Percentiles rank a stretch among this genome's conserved stretches.
Conservation (phyloP, 2,888 invertebrate species). For the Rhingia campestris region DNA sequence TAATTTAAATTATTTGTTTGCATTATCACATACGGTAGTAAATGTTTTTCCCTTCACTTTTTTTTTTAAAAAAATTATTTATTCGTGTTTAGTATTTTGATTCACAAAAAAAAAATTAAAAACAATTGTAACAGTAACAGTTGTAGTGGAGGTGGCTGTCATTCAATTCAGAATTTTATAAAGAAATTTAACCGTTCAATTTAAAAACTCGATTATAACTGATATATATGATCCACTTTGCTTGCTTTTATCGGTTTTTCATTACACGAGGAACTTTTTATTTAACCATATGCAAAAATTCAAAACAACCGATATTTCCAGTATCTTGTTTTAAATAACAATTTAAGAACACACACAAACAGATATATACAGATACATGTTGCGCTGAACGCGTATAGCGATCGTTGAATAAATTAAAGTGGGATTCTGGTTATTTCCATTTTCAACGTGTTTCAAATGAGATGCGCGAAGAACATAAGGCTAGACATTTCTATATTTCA, state of each 20-base stretch:
- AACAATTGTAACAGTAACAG: slow-evolving; percentile 62
- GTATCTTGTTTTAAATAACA: slow-evolving; percentile 67
- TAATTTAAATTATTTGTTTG: slow-evolving; percentile 77
- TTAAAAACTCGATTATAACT: slow-evolving; percentile 79
- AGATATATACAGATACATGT: background rate
- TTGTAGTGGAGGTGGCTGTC: background rate
- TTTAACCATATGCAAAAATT: slow-evolving; percentile 66
- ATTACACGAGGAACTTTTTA: slow-evolving; percentile 48
- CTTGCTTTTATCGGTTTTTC: slow-evolving; percentile 80
- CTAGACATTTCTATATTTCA: slow-evolving; percentile 1
- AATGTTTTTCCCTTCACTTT: slow-evolving; percentile 10
- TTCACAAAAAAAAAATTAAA: slow-evolving; percentile 2
- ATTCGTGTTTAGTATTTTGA: background rate
- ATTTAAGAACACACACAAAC: slow-evolving; percentile 46
- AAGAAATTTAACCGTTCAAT: slow-evolving; percentile 75
- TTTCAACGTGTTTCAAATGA: slow-evolving; percentile 47
- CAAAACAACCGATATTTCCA: slow-evolving; percentile 69
- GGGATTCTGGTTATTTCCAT: slow-evolving; percentile 56
- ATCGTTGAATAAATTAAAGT: slow-evolving; percentile 57
- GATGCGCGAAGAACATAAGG: slow-evolving; percentile 34
- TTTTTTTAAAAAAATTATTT: slow-evolving; percentile 39
- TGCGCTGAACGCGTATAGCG: slow-evolving; percentile 29
- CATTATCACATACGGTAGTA: slow-evolving; percentile 79
- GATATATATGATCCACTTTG: slow-evolving; percentile 78
- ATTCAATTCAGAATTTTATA: slow-evolving; percentile 15